Evolutionary conservation across 23 tunicate genomes (phyloP), one percentile per base, ranked within the genome.

Genomic region (Halocynthia roretzi): DNA sequence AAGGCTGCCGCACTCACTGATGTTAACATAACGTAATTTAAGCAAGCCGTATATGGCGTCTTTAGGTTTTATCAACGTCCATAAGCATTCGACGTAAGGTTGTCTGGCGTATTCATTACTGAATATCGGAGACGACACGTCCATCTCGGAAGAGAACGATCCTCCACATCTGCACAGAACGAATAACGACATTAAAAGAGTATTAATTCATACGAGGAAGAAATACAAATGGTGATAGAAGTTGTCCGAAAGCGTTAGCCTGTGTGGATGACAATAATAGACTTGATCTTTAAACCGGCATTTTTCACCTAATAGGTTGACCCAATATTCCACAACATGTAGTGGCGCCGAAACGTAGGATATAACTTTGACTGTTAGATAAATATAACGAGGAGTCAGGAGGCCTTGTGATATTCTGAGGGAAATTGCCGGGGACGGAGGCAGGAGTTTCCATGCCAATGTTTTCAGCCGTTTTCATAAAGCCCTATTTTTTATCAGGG

Each of bases 1-100:
- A 8, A 81, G 63, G 14, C 71, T 77, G 56, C 58, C 84, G 22
- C 84, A 81, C 11, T 50, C 21, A 20, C 51, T 18, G 22, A 57
- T 40, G 75, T 70, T 48, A 1, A 70, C 51, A 11, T 71, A 57
- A 8, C 51, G 83, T 10, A 71, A 14, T 31, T 56, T 15, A 22
- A 81, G 52, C 14, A 55, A 71, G 7, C 84, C 84, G 52, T 70
- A 81, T 9, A 56, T 10, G 23, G 77, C 51, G 50, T 70, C 53
- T 18, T 81, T 6, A 14, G 84, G 84, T 57, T 19, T 81, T 54
- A 31, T 57, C 17, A 81, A 22, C 31, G 31, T n/a, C 84, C 84
- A 81, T n/a, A 21, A 15, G 64, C 84, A 81, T 19, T 71, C 61
- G 8, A 81, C 49, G 54, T 17, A n/a, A 48, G 44, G 49, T 7